Base-by-base conservation (phyloP, 2,888 invertebrate species). In the Coremacera marginata region DNA sequence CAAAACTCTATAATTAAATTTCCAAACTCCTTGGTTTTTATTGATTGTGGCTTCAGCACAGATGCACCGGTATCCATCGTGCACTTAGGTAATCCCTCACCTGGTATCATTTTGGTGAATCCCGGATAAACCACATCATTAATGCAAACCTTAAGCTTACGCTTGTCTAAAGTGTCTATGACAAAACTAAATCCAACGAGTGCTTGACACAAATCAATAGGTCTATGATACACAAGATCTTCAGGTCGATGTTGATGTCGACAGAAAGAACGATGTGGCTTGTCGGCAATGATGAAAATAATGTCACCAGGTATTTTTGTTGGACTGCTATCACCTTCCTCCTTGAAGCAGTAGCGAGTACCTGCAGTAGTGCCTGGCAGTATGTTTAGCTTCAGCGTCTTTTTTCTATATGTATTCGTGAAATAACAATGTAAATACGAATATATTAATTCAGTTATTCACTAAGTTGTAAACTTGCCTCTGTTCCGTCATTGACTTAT, bases 281-380 rank as follows among this genome's bases (percentile, higher is more conserved):
- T 91, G 82, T 95, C 95, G 86, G 93, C 92, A 0, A 92, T 93
- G 74, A 94, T 90, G 84, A 95, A 95, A 78, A 95, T 91, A 0
- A 95, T 92, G 86, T 95, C 95, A 34, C 94, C 95, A 87, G 89
- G 84, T 84, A 90, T 86, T 77, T 92, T 92, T 3, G 93, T 93
- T 0, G 94, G 93, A 34, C 93, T 93, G 83, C 95, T 94, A 87
- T 96, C 95, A 0, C 96, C 96, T 88, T 95, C 95, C 84, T 94
- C 94, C 52, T 93, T 92, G 85, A 95, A 96, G 79, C 91, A 90
- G 70, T 94, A 93, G 85, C 93, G 92, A 0, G 95, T 94, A 14
- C 94, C 94, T 0, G 93, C 90, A 74, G 93, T 92, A 71, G 94
- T 92, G 0, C 96, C 96, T 0, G 94, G 94, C 80, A 92, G 92